Evolutionary conservation across 2,888 invertebrate genomes (phyloP), one percentile per base, ranked within the genome.

Genomic region (Drosophila fungiperda): DNA sequence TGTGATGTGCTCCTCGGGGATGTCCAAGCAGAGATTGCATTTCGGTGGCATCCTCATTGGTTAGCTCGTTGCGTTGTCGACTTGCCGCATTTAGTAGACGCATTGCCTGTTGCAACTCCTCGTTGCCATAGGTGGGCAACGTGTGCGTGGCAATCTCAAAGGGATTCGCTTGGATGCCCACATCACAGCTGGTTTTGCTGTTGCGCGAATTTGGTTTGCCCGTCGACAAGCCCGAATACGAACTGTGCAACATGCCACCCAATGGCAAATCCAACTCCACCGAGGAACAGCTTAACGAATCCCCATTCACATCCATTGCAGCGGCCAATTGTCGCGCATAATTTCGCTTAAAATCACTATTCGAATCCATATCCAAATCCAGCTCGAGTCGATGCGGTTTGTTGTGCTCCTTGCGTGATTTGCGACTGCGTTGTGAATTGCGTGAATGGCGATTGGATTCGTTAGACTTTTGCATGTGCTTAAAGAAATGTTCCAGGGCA

Each of bases 121-220:
- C 91, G 15, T 91, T 90, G 6, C 90, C 92, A 66, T 88, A 92
- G 15, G 89, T 87, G 26, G 90, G 83, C 26, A 91, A 49, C 11
- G 93, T 92, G 29, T 93, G 94, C 49, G 94, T 94, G 20, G 93
- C 93, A 54, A 94, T 94, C 80, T 95, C 94, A 68, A 93, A 94
- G 3, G 94, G 94, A 87, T 94, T 94, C 0, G 94, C 94, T 83
- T 95, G 95, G n/a, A 94, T 94, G 11, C 94, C 95, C 11, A 95
- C 94, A 78, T 95, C 94, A 60, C 94, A 94, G 53, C 94, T 94
- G 1, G 94, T 94, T 82, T 94, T 94, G 69, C 94, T 94, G 63
- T 94, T 94, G 11, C 94, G 93, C 15, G 94, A 94, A 83, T 93
- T 92, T 9, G 93, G 92, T 76, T 93, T 94, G 23, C 93, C 93